These are phyloP conservation scores for Holothuria leucospilota DNA, from an alignment of 53 echinoderm and acorn worm genomes.

Conservation along the genomic window DNA sequence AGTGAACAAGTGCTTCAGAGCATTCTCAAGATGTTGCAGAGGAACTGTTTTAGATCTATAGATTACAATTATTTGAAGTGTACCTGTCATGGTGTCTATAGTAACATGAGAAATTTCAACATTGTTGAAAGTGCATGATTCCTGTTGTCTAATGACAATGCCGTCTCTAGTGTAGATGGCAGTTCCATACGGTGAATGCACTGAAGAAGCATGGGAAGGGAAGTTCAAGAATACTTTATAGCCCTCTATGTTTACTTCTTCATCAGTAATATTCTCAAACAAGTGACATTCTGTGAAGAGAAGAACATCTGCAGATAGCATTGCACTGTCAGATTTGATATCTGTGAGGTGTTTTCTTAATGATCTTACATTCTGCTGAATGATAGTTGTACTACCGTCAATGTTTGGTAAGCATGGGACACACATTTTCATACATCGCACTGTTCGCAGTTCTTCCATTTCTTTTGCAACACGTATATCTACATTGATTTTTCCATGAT, in stretches of 20 bases:
- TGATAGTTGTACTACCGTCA: background rate
- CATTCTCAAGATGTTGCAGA: background rate
- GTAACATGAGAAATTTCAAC: too few relatives aligned
- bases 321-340: conserved; percentile 1
- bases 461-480: background rate
- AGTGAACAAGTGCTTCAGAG: background rate
- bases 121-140: too few relatives aligned
- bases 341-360: background rate
- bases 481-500: conserved; percentile 29
- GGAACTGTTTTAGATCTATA: conserved; percentile 23
- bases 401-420: background rate
- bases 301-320: conserved; percentile 36
- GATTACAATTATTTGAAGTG: conserved; percentile 20
- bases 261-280: background rate
- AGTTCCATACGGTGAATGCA: conserved; percentile 23
- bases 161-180: conserved; percentile 21
- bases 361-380: conserved; percentile 31
- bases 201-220: background rate
- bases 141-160: background rate
- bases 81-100: background rate
- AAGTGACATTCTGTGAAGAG: conserved; percentile 43
- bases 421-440: background rate
- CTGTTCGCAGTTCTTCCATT: conserved; percentile 13
- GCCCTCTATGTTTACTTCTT: conserved; percentile 17
- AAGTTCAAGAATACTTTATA: conserved; percentile 25